Evolutionary conservation across 2,797 vertebrate species (phyloP).

Genomic region (Anniella stebbinsi): DNA sequence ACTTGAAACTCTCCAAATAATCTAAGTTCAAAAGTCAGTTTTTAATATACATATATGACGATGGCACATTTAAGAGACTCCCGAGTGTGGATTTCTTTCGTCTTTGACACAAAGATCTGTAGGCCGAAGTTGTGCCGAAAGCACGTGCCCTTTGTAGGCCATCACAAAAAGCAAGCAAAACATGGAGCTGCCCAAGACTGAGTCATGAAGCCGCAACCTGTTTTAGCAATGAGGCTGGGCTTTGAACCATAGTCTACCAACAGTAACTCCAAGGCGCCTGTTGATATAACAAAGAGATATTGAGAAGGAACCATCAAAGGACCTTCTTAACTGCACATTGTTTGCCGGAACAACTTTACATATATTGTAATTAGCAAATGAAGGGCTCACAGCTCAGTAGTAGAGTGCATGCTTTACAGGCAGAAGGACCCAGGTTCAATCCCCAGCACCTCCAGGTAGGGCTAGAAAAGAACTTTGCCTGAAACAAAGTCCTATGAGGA

Average conservation of each 20-base stretch:
- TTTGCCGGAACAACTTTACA: background rate
- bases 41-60: constrained; percentile 67
- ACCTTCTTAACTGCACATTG: too few species aligned
- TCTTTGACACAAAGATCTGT: constrained; percentile 77
- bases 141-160: constrained; percentile 49
- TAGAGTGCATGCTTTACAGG: background rate
- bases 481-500: background rate
- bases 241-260: background rate
- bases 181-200: too few species aligned
- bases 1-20: constrained; percentile 84
- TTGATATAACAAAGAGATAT: background rate
- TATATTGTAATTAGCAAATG: background rate
- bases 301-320: background rate
- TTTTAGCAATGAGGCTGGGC: background rate
- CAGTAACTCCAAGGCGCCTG: background rate
- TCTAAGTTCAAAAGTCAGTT: constrained; percentile 81
- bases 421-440: background rate
- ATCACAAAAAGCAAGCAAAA: background rate
- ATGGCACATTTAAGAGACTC: constrained; percentile 75
- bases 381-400: background rate
- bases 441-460: background rate
- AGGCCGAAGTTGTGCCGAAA: constrained; percentile 41
- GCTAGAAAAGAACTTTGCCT: background rate
- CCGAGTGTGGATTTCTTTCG: constrained; percentile 78
- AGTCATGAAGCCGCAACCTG: background rate